Conservation (phyloP, 2,797 vertebrate genomes). For the Propithecus perrieri region DNA sequence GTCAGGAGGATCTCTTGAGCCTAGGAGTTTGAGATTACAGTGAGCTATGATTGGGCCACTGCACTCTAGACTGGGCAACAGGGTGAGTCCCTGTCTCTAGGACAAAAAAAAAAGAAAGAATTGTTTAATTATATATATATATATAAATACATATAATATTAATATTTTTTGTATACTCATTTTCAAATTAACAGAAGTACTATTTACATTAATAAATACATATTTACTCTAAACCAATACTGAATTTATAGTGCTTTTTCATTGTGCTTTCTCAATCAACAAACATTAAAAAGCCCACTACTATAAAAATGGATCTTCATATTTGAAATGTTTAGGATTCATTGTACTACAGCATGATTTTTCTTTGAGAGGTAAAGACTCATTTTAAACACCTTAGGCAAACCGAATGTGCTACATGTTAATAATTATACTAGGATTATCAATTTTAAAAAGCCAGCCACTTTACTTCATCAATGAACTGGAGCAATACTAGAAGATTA, state of each 20-base stretch:
- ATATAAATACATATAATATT: neutral
- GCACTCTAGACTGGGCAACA: no score
- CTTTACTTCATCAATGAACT: constrained; percentile 83
- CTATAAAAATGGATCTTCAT: neutral
- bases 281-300: neutral
- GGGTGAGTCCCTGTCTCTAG: no score
- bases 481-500: constrained; percentile 80
- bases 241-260: neutral
- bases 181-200: neutral
- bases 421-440: constrained; percentile 65
- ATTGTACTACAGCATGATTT: neutral
- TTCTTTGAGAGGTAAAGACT: constrained; percentile 1
- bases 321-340: neutral
- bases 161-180: neutral
- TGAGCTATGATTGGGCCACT: no score
- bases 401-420: constrained; percentile 37
- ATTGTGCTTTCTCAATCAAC: neutral
- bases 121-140: neutral
- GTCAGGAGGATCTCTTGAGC: no score
- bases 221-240: neutral
- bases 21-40: no score
- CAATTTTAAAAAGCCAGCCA: constrained; percentile 76
- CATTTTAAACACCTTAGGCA: constrained; percentile 50
- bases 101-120: no score
- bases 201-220: neutral